Conservation (phyloP, 2,888 invertebrate genomes). For the Hirtodrosophila duncani region DNA sequence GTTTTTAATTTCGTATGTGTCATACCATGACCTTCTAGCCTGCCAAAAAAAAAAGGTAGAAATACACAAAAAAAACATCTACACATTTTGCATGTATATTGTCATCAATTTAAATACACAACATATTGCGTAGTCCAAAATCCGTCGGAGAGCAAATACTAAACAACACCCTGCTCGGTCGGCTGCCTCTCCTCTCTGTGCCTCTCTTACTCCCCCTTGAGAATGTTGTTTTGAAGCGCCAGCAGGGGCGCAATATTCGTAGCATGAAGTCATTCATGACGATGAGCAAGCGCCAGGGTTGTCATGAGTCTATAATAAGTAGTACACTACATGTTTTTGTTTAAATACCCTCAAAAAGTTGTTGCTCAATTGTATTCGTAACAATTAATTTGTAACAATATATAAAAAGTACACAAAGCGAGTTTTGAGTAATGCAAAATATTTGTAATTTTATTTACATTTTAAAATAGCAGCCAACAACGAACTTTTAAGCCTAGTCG, state of each 20-base stretch:
- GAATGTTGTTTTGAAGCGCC: slow-evolving; percentile 56
- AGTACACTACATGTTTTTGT: no score
- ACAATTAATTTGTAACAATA: slow-evolving; percentile 19
- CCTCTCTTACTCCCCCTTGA: slow-evolving; percentile 13
- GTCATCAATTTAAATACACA: slow-evolving; percentile 21
- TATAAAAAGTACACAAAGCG: slow-evolving; percentile 14
- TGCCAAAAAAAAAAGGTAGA: slow-evolving; percentile 26
- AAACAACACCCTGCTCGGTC: slow-evolving; percentile 13
- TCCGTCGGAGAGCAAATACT: slow-evolving; percentile 41
- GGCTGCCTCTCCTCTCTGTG: not conserved
- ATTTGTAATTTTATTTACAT: slow-evolving; percentile 32
- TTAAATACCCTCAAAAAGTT: slow-evolving; percentile 7
- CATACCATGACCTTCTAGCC: slow-evolving; percentile 50
- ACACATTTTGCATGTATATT: slow-evolving; percentile 33
- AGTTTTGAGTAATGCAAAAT: slow-evolving; percentile 15
- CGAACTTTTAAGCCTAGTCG: no score
- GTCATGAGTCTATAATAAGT: slow-evolving; percentile 35
- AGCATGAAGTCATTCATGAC: slow-evolving; percentile 22
- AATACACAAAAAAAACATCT: not conserved
- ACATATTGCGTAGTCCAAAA: slow-evolving; percentile 57
- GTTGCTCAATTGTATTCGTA: no score
- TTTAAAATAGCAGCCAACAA: slow-evolving; percentile 5
- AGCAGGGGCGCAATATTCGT: slow-evolving; percentile 16
- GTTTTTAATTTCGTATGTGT: slow-evolving; percentile 18
- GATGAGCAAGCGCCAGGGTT: slow-evolving; percentile 36